These are phyloP conservation scores for Limanda limanda DNA, from an alignment of 2,113 vertebrate genomes.

Conservation along the genomic window DNA sequence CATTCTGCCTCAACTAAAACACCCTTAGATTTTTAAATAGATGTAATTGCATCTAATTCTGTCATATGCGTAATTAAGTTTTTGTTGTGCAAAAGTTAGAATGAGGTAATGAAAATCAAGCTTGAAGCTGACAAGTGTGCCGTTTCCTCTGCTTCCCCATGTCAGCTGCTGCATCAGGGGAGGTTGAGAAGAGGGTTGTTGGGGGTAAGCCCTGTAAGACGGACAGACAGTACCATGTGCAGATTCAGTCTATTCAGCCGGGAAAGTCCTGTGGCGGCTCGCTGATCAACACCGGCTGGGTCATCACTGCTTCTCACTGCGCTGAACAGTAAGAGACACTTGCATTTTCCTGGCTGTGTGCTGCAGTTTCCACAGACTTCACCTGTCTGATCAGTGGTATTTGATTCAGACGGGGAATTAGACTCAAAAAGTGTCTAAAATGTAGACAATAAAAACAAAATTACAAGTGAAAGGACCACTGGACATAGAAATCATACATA, in stretches of 20 bases:
- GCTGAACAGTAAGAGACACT: conserved; percentile 37
- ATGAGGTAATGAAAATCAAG: no score
- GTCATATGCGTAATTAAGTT: no score
- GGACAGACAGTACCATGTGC: conserved; percentile 28
- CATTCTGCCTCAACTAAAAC: background rate
- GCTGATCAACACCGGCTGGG: conserved; percentile 50
- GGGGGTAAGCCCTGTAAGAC: background rate
- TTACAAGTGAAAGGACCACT: background rate
- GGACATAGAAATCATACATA: background rate
- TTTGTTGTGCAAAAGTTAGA: no score
- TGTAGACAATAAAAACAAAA: no score
- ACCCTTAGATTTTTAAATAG: no score
- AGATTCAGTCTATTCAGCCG: conserved; percentile 8
- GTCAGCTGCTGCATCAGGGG: conserved; percentile 21
- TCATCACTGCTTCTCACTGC: conserved; percentile 54
- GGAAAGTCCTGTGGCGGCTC: background rate
- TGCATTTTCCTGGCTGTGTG: no score
- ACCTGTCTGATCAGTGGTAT: background rate
- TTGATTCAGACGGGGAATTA: background rate
- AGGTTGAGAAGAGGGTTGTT: conserved; percentile 36
- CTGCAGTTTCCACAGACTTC: no score
- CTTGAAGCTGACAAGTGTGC: background rate
- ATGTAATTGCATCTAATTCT: no score
- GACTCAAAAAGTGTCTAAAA: no score
- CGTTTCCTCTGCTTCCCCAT: accelerated